Evolutionary conservation across 2,113 vertebrate genomes (phyloP).

Genomic region (Poeciliopsis turrubarensis): DNA sequence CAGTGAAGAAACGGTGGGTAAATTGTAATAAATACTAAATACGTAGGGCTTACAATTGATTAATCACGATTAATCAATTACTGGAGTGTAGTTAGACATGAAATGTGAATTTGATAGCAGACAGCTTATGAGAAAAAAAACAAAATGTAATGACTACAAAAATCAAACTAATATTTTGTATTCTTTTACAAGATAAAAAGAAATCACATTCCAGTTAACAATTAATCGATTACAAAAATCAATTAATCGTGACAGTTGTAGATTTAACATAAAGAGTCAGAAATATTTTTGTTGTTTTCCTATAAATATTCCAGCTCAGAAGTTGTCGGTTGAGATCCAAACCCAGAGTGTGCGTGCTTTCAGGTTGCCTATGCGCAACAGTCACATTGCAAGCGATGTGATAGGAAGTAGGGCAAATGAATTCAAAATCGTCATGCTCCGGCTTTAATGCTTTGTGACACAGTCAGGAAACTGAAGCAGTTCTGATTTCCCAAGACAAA

Average conservation of each 20-base stretch:
- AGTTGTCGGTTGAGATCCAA: not conserved
- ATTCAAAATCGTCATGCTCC: conserved; percentile 1
- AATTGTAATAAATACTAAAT: not conserved
- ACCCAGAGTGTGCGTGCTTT: not conserved
- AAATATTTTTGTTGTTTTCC: not conserved
- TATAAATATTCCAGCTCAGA: not conserved
- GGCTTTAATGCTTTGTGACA: not conserved
- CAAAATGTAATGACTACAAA: too few relatives aligned
- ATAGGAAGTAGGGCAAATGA: not conserved
- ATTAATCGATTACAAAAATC: too few relatives aligned
- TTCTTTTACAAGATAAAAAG: too few relatives aligned
- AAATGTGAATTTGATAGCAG: too few relatives aligned
- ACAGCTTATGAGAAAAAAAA: too few relatives aligned
- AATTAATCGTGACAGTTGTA: too few relatives aligned
- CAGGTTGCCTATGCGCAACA: not conserved
- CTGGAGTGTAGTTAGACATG: too few relatives aligned
- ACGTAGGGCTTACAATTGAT: too few relatives aligned
- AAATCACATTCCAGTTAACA: too few relatives aligned
- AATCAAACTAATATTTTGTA: too few relatives aligned
- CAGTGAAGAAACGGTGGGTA: not conserved
- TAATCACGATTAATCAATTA: too few relatives aligned
- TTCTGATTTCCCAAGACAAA: not conserved
- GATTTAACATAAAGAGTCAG: too few relatives aligned
- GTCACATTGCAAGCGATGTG: conserved; percentile 1
- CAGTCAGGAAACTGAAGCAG: not conserved